These are phyloP conservation scores for Alligator mississippiensis DNA, from an alignment of 2,113 vertebrate species.

Conservation along the genomic window DNA sequence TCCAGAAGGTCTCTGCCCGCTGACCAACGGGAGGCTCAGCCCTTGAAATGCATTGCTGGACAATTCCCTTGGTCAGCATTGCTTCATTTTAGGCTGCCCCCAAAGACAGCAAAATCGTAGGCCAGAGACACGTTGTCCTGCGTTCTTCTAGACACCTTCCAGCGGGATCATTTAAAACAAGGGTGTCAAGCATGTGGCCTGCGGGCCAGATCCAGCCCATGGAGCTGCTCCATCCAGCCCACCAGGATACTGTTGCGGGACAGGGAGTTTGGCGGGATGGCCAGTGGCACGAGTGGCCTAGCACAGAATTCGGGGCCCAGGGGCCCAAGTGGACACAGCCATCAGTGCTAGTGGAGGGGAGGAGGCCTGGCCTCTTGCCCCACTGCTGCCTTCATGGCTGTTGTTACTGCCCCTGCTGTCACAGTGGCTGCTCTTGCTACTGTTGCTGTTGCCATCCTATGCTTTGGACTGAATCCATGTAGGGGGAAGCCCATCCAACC, in stretches of 20 bases:
- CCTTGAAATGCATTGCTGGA: neutral
- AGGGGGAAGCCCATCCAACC: too few species aligned
- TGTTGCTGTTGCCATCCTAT: too few species aligned
- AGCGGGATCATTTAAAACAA: neutral
- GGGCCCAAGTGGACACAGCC: too few species aligned
- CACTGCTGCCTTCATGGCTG: too few species aligned
- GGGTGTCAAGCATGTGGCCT: neutral
- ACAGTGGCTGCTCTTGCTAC: too few species aligned
- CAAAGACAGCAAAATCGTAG: neutral
- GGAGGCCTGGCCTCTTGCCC: too few species aligned
- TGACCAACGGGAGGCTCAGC: neutral
- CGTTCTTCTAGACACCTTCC: neutral
- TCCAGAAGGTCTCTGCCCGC: neutral
- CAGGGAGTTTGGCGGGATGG: too few species aligned
- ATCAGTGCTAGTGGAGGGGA: too few species aligned
- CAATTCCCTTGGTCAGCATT: neutral
- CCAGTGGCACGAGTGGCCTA: too few species aligned
- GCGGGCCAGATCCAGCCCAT: neutral
- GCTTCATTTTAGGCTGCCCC: neutral
- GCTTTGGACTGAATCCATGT: too few species aligned
- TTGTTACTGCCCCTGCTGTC: too few species aligned
- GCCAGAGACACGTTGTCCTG: neutral
- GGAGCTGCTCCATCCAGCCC: fast-evolving
- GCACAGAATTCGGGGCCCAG: too few species aligned
- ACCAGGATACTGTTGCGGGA: neutral